Evolutionary conservation across 2,888 invertebrate species (phyloP).

Genomic region (Mythimna ferrago): DNA sequence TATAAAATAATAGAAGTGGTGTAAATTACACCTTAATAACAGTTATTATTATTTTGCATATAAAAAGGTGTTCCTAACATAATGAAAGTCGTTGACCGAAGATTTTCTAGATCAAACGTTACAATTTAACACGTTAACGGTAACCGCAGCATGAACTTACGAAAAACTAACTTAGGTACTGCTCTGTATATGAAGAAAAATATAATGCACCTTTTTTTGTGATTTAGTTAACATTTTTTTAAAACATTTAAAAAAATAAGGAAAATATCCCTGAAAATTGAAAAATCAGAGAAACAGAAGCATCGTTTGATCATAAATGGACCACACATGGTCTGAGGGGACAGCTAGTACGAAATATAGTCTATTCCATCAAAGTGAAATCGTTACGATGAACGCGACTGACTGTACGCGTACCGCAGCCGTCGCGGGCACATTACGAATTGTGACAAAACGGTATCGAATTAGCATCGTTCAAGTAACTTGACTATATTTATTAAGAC

Average conservation of each 20-base stretch:
- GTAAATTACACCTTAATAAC: constrained; percentile 26
- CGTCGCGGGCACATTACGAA: constrained; percentile 56
- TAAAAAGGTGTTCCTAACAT: not conserved
- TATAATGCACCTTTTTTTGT: too few species aligned
- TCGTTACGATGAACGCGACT: not conserved
- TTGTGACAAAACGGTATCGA: constrained; percentile 72
- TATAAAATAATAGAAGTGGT: constrained; percentile 9
- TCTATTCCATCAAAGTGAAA: too few species aligned
- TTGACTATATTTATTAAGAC: not conserved
- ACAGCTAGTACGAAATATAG: too few species aligned
- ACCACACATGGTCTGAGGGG: too few species aligned
- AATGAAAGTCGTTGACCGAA: constrained; percentile 5
- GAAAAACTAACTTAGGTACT: not conserved
- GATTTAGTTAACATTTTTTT: too few species aligned
- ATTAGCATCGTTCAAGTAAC: constrained; percentile 69
- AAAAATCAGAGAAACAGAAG: too few species aligned
- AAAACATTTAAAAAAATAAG: too few species aligned
- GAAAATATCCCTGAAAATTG: too few species aligned
- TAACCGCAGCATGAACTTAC: not conserved
- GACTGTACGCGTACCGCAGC: not conserved
- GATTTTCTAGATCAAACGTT: constrained; percentile 48
- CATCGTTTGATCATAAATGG: too few species aligned
- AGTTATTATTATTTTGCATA: constrained; percentile 20
- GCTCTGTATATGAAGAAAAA: not conserved
- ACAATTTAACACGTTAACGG: constrained; percentile 58